Evolutionary conservation across 2,113 vertebrate species (phyloP).

Genomic region (Corythornis madagascariensis): DNA sequence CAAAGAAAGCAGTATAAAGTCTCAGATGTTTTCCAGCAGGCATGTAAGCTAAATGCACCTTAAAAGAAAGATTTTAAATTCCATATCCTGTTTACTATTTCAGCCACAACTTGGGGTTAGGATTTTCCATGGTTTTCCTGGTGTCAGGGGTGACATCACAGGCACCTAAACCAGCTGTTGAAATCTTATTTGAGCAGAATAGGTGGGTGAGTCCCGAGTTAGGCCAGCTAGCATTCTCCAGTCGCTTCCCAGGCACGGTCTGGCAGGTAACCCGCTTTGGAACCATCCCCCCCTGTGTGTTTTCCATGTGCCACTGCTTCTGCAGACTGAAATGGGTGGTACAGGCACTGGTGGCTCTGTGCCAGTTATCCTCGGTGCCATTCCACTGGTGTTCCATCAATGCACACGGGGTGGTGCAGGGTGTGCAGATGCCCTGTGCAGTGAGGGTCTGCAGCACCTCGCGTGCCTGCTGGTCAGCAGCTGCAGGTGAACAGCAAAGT

Average conservation of each 20-base stretch:
- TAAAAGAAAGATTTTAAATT: background rate
- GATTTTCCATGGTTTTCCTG: background rate
- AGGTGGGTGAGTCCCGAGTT: background rate
- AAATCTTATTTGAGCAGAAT: background rate
- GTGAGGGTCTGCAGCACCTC: fast-evolving
- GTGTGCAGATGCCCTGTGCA: background rate
- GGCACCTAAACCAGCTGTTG: background rate
- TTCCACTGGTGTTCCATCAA: background rate
- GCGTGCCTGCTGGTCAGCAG: fast-evolving
- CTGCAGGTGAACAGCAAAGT: background rate
- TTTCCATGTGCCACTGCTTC: background rate
- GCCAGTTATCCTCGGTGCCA: background rate
- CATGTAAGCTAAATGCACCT: background rate
- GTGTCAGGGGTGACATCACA: background rate
- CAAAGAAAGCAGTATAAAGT: background rate
- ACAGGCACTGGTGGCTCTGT: background rate
- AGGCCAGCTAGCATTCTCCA: background rate
- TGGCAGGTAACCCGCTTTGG: background rate
- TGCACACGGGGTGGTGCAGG: background rate
- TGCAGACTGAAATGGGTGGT: background rate
- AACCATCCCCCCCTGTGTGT: background rate
- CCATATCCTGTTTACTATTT: background rate
- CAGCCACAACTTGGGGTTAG: background rate
- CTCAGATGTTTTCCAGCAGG: background rate
- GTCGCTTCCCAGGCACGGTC: background rate